phyloP scores from a whole-genome alignment of 2,113 vertebrate species.

The Podilymbus podiceps region DNA sequence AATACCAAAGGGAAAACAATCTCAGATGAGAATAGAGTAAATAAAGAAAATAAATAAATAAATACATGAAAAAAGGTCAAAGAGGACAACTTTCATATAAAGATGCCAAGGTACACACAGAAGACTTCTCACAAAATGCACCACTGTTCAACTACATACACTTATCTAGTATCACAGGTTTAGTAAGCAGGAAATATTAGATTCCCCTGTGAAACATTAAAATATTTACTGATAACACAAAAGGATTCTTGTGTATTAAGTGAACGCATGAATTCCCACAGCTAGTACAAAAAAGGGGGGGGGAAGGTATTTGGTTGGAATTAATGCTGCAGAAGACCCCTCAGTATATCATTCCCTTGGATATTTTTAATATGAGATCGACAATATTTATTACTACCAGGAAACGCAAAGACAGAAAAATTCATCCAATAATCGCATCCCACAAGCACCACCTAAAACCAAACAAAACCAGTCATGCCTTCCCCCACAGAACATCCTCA shows the following conservation, averaged over 20 bases:
- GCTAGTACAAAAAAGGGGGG: background rate
- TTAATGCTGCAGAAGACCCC: background rate
- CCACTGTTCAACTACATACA: background rate
- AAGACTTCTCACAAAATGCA: background rate
- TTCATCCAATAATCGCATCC: background rate
- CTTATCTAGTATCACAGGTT: conserved; percentile 29
- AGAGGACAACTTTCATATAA: background rate
- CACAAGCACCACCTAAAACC: background rate
- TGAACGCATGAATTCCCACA: background rate
- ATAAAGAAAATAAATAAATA: background rate
- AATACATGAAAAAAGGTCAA: background rate
- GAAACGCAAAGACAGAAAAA: background rate
- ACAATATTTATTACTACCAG: background rate
- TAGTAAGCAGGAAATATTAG: conserved; percentile 16
- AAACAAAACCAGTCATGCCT: background rate
- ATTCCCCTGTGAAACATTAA: conserved; percentile 13
- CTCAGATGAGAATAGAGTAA: background rate
- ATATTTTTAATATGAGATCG: background rate
- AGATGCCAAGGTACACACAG: conserved; percentile 12
- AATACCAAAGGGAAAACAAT: background rate
- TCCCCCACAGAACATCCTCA: background rate
- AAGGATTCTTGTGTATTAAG: background rate
- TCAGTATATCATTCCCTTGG: background rate
- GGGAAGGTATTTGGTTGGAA: background rate
- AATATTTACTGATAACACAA: conserved; percentile 28